Evolutionary conservation across 1,140 invertebrate genomes (phyloP), one percentile per base, ranked within the genome.

Genomic region (Heliothis virescens): DNA sequence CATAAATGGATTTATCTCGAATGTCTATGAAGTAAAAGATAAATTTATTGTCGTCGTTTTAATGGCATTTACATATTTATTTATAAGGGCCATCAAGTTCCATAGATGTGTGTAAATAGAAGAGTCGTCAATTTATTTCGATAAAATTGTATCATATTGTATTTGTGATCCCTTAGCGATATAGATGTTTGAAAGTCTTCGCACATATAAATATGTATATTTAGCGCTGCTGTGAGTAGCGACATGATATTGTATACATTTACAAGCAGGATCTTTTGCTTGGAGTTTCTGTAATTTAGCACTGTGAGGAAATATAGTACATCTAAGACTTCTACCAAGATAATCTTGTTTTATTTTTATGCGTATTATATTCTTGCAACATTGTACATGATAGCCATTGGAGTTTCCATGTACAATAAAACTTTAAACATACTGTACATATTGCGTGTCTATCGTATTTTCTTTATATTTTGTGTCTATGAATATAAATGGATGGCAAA

Each of bases 81-180:
- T 4, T 59, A 59, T 10, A 26, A 57, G 11, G 11, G 21, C 18
- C 11, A 21, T 18, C 12, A 26, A 13, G 26, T 26, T 26, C 7
- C 26, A 12, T 26, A 11, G 16, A 13, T 16, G 60, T 16, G n/a
- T 76, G 73, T 76, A 76, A 48, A 75, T 76, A 63, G 73, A 63
- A 29, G 59, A 63, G 34, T 77, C 3, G 60, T 69, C 67, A 60
- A 62, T 50, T 71, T 69, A 71, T 79, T 79, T 69, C 71, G 21
- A 47, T 59, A 26, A 57, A 34, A 63, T 69, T 72, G 29, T 53
- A 59, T 41, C 2, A 57, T 59, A 26, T 73, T 59, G 71, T 74
- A 59, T 29, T 18, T 50, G 50, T 18, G 50, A 41, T 65, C 13
- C 41, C 48, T 52, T 69, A 41, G 34, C 26, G 47, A 52, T 21